These are phyloP conservation scores for Epinotia demarniana DNA, from an alignment of 2,888 invertebrate species.

Conservation along the genomic window DNA sequence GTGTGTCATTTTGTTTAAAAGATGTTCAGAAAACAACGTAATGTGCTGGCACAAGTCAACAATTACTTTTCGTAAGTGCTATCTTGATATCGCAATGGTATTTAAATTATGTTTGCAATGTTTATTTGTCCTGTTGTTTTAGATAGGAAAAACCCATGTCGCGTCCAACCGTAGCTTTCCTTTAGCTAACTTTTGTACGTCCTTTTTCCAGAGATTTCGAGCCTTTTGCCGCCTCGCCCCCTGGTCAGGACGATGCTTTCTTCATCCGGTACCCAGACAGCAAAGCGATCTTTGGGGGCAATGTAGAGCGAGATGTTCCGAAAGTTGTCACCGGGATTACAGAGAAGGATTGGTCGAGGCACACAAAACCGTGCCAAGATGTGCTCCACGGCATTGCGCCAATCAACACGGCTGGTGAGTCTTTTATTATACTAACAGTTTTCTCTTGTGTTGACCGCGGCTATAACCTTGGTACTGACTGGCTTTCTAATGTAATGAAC, in stretches of 20 bases:
- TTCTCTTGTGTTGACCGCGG: slow-evolving; percentile 4
- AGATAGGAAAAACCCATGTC: slow-evolving; percentile 8
- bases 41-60: slow-evolving; percentile 70
- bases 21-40: slow-evolving; percentile 73
- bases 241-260: slow-evolving; percentile 90
- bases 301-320: slow-evolving; percentile 58
- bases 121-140: slow-evolving; percentile 1
- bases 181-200: neutral
- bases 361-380: slow-evolving; percentile 88
- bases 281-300: slow-evolving; percentile 70
- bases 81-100: slow-evolving; percentile 24
- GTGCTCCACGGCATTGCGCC: slow-evolving; percentile 82
- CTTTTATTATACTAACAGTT: slow-evolving; percentile 34
- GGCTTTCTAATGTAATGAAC: slow-evolving; percentile 26
- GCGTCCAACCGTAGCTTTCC: neutral
- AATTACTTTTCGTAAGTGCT: slow-evolving; percentile 70
- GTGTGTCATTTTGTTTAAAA: slow-evolving; percentile 29
- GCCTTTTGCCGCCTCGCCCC: slow-evolving; percentile 86
- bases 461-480: slow-evolving; percentile 32
- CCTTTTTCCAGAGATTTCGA: slow-evolving; percentile 75
- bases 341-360: slow-evolving; percentile 85
- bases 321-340: slow-evolving; percentile 58
- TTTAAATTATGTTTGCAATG: neutral
- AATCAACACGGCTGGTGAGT: slow-evolving; percentile 73
- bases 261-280: slow-evolving; percentile 87